Evolutionary conservation across 2,888 invertebrate genomes (phyloP).

Genomic region (Eupithecia inturbata): DNA sequence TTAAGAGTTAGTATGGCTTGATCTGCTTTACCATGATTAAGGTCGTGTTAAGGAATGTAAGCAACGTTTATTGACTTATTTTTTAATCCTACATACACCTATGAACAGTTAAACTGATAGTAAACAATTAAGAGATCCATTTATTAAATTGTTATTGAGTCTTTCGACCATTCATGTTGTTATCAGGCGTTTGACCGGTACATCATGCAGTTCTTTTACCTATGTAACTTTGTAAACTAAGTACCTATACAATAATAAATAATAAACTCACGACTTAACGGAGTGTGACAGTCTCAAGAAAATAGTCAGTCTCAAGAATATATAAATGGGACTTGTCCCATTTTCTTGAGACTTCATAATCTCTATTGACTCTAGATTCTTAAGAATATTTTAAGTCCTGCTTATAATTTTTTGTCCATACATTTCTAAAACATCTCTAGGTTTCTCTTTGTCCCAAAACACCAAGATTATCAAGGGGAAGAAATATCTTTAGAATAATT

Average conservation of each 20-base stretch:
- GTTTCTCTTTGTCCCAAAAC: not conserved
- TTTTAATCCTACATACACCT: constrained; percentile 20
- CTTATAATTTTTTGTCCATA: not conserved
- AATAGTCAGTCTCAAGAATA: not conserved
- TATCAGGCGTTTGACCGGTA: constrained; percentile 72
- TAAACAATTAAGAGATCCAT: constrained; percentile 71
- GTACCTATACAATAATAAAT: constrained; percentile 9
- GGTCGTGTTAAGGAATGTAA: constrained; percentile 1
- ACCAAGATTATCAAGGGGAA: not conserved
- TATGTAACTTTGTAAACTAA: constrained; percentile 52
- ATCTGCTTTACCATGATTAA: not conserved
- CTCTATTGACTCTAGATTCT: not conserved
- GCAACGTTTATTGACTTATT: constrained; percentile 47
- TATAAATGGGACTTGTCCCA: not conserved
- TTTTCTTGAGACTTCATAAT: not conserved
- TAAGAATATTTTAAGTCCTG: not conserved
- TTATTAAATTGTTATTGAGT: constrained; percentile 64
- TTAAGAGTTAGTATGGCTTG: constrained; percentile 6
- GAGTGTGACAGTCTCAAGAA: not conserved
- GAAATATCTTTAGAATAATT: not conserved
- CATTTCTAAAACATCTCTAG: not conserved
- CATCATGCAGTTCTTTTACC: constrained; percentile 75
- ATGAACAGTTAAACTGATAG: constrained; percentile 62
- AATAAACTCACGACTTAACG: not conserved
- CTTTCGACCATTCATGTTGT: constrained; percentile 66